Evolutionary conservation across 2,888 invertebrate species (phyloP), one percentile per base, ranked within the genome.

Genomic region (Eupithecia pulchellata): DNA sequence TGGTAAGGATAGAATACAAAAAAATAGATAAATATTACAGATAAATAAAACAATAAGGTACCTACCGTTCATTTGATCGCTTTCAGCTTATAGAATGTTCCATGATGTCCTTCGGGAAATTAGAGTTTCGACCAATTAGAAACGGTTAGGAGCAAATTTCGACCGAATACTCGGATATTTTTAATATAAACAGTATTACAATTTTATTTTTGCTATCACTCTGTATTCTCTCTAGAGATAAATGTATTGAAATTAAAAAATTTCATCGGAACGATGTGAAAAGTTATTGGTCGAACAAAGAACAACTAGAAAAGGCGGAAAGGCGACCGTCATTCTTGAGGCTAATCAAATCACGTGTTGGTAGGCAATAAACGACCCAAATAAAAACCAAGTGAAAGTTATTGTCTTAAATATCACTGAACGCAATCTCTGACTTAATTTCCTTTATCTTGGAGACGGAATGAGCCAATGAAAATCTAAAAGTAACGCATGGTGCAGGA

Each of bases 41-140:
- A 30, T 30, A 30, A 30, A 30, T 30, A 30, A 30, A 30, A 8
- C 1, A 52, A 1, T 25, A 52, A 4, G 6, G 4, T 6, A n/a
- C n/a, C 30, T 8, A 6, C 4, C 14, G 14, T 36, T 4, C 17
- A 1, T 52, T 52, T 25, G 25, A 57, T 27, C 61, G 14, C 32
- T 32, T n/a, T 61, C 20, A 69, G 66, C 52, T 66, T 70, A 36
- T 58, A 34, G 58, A 64, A 70, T 75, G 62, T 14, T 65, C 68
- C 57, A 62, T 32, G 61, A 20, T 11, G 5, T 86, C 92, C 92
- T 88, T 75, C 86, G 92, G 91, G 92, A 92, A 92, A 92, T 91
- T 91, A 90, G 90, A 88, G 88, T 87, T 90, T 88, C 84, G 84
- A 86, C 88, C 90, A 92, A 92, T 92, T 91, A 91, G 89, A 84